Evolutionary conservation across 2,888 invertebrate genomes (phyloP).

Genomic region (Latheticus oryzae): DNA sequence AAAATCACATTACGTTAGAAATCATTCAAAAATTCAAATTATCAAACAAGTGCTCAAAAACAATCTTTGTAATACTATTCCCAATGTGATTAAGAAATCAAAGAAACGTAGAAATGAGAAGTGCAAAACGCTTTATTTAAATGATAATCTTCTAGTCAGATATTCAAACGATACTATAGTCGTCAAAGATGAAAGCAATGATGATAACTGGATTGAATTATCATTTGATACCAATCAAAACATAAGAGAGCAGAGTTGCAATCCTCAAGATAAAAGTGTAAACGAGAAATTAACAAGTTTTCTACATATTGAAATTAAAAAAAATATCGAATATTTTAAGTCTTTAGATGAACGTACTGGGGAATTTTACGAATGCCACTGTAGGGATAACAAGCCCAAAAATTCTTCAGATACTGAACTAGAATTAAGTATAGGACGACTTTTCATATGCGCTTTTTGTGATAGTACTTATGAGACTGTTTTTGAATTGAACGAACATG

Average conservation of each 20-base stretch:
- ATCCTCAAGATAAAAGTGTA: constrained; percentile 35
- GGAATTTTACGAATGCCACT: constrained; percentile 50
- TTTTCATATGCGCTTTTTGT: constrained; percentile 52
- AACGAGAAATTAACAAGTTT: constrained; percentile 33
- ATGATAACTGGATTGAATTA: constrained; percentile 50
- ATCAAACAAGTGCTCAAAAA: constrained; percentile 49
- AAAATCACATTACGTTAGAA: constrained; percentile 48
- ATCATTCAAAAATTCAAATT: constrained; percentile 53
- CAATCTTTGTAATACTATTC: constrained; percentile 39
- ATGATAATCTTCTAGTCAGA: constrained; percentile 52
- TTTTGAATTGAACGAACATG: constrained; percentile 49
- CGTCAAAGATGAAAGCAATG: constrained; percentile 50
- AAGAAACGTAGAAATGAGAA: constrained; percentile 15
- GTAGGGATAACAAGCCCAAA: constrained; percentile 42
- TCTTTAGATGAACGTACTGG: constrained; percentile 51
- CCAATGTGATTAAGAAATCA: constrained; percentile 34
- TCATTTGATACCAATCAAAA: constrained; percentile 50
- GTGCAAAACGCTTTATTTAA: constrained; percentile 48
- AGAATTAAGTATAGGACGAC: constrained; percentile 50
- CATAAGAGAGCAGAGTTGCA: no score
- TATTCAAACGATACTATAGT: constrained; percentile 53
- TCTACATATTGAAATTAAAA: constrained; percentile 46
- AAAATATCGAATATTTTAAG: constrained; percentile 44
- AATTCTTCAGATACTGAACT: constrained; percentile 52
- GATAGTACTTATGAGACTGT: constrained; percentile 53